Conservation (phyloP, 2,888 invertebrate genomes). For the Drosophila limbata region DNA sequence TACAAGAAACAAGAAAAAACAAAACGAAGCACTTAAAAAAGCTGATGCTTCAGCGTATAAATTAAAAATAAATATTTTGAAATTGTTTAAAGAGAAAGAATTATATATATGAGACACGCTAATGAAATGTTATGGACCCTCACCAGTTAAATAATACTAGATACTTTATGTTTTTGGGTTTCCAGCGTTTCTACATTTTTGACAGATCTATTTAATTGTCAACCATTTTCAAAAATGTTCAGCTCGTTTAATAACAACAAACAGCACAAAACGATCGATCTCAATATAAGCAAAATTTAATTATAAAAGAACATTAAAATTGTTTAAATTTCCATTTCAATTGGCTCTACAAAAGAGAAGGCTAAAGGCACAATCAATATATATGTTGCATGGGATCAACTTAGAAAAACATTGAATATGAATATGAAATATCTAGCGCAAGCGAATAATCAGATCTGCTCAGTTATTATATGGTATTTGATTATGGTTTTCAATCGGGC, state of each 20-base stretch:
- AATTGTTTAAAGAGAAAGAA: slow-evolving; percentile 36
- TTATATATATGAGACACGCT: slow-evolving; percentile 39
- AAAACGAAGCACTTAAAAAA: slow-evolving; percentile 14
- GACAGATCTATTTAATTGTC: slow-evolving; percentile 5
- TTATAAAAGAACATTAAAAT: slow-evolving; percentile 15
- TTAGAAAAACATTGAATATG: slow-evolving; percentile 53
- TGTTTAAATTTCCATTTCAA: slow-evolving; percentile 35
- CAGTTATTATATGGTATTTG: slow-evolving; percentile 30
- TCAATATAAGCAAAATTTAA: slow-evolving; percentile 45
- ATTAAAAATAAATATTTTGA: slow-evolving; percentile 37
- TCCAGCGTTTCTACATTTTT: slow-evolving; percentile 26
- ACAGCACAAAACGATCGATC: slow-evolving; percentile 35
- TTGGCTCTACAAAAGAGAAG: slow-evolving; percentile 56
- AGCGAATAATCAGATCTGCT: slow-evolving; percentile 38
- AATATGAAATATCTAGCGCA: slow-evolving; percentile 36
- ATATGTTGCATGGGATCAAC: slow-evolving; percentile 79
- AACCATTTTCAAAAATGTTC: slow-evolving; percentile 10
- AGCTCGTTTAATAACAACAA: background rate
- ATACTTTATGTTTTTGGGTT: slow-evolving; percentile 25
- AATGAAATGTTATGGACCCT: slow-evolving; percentile 31
- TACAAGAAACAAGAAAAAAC: slow-evolving; percentile 16
- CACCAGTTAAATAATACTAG: slow-evolving; percentile 6
- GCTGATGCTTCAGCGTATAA: slow-evolving; percentile 28
- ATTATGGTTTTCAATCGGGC: slow-evolving; percentile 12
- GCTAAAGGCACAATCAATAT: slow-evolving; percentile 75